These are phyloP conservation scores for Hemistola chrysoprasaria DNA, from an alignment of 2,888 invertebrate genomes.

Conservation along the genomic window DNA sequence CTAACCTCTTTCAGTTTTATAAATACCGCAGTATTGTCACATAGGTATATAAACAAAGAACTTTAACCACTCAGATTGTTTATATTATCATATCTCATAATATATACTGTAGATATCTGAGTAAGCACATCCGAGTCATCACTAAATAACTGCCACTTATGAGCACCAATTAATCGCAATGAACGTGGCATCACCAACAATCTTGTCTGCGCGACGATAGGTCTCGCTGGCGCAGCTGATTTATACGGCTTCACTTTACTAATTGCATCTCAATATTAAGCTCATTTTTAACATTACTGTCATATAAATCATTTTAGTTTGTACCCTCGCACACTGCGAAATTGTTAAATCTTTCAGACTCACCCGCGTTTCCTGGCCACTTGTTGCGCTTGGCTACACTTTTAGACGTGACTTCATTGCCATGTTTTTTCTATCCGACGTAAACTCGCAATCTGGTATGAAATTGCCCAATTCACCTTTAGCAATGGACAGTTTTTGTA, in stretches of 20 bases:
- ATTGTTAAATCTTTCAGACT: conserved; percentile 25
- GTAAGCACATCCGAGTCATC: conserved; percentile 14
- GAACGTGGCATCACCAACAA: conserved; percentile 40
- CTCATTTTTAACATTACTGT: conserved; percentile 15
- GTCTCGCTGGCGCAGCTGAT: conserved; percentile 42
- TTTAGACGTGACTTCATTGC: conserved; percentile 68
- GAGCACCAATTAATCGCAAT: conserved; percentile 46
- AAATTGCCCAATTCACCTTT: conserved; percentile 62
- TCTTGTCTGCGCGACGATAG: conserved; percentile 29
- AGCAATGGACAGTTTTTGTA: conserved; percentile 49
- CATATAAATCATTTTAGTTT: conserved; percentile 36
- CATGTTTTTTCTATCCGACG: conserved; percentile 57
- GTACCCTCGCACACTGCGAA: conserved; percentile 16
- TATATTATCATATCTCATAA: background rate
- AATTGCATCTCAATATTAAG: conserved; percentile 39
- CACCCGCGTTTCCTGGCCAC: conserved; percentile 51
- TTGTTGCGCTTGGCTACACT: conserved; percentile 66
- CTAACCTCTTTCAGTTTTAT: conserved; percentile 31
- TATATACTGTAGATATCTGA: conserved; percentile 12
- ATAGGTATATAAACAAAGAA: conserved; percentile 14
- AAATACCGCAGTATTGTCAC: conserved; percentile 14
- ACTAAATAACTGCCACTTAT: conserved; percentile 31
- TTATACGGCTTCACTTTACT: conserved; percentile 42
- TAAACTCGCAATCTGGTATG: conserved; percentile 56
- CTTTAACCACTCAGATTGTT: conserved; percentile 9